A percentile compares a stretch with the other conserved stretches of the same genome.
Conservation (phyloP, 2,888 invertebrate genomes). For the Phymatocera aterrima region DNA sequence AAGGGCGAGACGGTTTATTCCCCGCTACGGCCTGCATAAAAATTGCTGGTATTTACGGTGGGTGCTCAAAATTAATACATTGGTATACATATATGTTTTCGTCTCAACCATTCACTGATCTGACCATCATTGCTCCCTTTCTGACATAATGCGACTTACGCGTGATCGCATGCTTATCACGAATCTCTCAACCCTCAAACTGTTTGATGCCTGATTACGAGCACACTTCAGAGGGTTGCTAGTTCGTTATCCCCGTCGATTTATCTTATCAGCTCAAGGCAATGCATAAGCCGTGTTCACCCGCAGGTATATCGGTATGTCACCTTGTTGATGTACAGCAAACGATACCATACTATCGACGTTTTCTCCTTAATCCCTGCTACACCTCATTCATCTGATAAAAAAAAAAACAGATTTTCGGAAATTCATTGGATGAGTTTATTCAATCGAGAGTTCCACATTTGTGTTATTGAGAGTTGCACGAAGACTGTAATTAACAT, state of each 20-base stretch:
- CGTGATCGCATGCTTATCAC: background rate
- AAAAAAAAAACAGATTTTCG: no score
- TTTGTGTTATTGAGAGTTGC: no score
- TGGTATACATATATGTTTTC: background rate
- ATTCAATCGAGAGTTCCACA: no score
- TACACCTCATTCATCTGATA: no score
- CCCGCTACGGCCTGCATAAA: conserved; percentile 98
- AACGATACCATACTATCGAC: no score
- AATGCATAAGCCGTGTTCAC: background rate
- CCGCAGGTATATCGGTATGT: background rate
- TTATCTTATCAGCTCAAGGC: conserved; percentile 13
- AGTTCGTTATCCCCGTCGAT: background rate
- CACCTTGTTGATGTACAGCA: background rate
- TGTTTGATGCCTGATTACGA: background rate
- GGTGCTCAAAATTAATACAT: conserved; percentile 55
- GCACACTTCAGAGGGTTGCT: background rate
- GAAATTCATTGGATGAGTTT: no score
- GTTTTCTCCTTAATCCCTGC: no score
- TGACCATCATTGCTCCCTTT: background rate
- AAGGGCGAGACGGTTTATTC: conserved; percentile 94
- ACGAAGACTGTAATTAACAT: no score
- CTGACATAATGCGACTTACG: background rate
- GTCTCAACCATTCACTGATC: background rate
- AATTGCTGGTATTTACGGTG: conserved; percentile 93
- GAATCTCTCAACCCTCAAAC: background rate